Conservation (phyloP, 92 coral and sea anemone species). For the Meandrina meandrites region DNA sequence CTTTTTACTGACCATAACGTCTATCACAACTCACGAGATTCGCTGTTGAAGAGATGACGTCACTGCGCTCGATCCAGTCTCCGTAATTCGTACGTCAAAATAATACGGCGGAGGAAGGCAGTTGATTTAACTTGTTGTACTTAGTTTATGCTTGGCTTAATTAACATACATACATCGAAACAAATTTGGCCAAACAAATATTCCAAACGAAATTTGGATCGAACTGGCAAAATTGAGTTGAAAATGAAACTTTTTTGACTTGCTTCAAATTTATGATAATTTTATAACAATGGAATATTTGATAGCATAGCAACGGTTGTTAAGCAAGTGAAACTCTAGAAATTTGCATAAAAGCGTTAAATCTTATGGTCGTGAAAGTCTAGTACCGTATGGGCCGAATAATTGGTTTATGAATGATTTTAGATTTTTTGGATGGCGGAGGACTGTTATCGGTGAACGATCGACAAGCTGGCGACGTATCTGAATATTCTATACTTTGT, state of each 20-base stretch:
- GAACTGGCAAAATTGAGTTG: neutral
- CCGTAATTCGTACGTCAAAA: neutral
- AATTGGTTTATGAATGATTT: neutral
- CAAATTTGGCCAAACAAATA: neutral
- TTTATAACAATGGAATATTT: neutral
- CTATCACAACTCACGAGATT: too few relatives aligned
- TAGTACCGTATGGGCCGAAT: neutral
- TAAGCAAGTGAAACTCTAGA: neutral
- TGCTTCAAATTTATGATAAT: neutral
- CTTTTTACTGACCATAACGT: too few relatives aligned
- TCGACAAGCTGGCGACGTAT: neutral
- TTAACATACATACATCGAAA: too few relatives aligned
- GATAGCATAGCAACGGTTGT: constrained; percentile 5
- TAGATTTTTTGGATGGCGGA: neutral
- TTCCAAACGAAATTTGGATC: neutral
- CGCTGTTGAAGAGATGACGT: neutral
- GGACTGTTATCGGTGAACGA: neutral
- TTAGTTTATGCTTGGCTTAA: neutral
- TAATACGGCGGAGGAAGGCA: neutral
- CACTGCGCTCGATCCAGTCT: neutral
- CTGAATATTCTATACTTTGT: neutral
- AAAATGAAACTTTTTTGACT: neutral
- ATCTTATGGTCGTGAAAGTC: neutral
- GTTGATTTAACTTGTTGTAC: neutral
- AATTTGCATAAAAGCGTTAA: neutral